Evolutionary conservation across 2,113 vertebrate species (phyloP), one percentile per base, ranked within the genome.

Genomic region (Camarhynchus parvulus): DNA sequence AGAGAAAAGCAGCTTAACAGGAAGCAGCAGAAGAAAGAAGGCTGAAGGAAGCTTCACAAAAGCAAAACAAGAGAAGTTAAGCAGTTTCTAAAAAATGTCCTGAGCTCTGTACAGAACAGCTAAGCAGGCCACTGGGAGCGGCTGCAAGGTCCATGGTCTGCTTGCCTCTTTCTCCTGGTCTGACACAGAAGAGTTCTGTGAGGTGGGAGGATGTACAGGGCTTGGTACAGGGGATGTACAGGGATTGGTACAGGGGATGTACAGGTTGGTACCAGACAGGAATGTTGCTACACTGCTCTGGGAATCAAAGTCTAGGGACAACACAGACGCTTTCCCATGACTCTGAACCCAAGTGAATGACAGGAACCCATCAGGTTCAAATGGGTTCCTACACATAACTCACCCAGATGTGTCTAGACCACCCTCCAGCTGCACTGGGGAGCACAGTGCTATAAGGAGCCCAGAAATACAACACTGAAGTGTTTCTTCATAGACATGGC

Each of bases 301-400:
- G 35, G 59, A 30, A 46, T 27, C 22, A 20, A 58, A 82, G n/a
- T 30, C 78, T 58, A 19, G 69, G 67, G 74, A 33, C 28, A 63
- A 28, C 0, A 0, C 0, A n/a, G 59, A 46, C 5, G 13, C 39
- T 62, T 84, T 46, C 22, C 47, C 7, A 12, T 31, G 15, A 20
- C 31, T 81, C 50, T 75, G 69, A 87, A 30, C 25, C 5, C 37
- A 25, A 52, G 11, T 7, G 22, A 66, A 37, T 58, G 70, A 58
- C 64, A n/a, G 33, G 37, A 86, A 35, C n/a, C 15, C 59, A 25
- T 25, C n/a, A 49, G 46, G 13, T 78, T 63, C 85, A 75, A 18
- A 46, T 5, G 37, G 20, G 22, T 70, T 84, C 75, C 81, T 70
- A 30, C n/a, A 53, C 7, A 8, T 44, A 69, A 35, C 27, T 83